Percentiles rank a stretch among this genome's conserved stretches.
These are phyloP conservation scores for Pseudomyrmex flavicornis DNA, from an alignment of 1,140 invertebrate genomes.

Conservation along the genomic window DNA sequence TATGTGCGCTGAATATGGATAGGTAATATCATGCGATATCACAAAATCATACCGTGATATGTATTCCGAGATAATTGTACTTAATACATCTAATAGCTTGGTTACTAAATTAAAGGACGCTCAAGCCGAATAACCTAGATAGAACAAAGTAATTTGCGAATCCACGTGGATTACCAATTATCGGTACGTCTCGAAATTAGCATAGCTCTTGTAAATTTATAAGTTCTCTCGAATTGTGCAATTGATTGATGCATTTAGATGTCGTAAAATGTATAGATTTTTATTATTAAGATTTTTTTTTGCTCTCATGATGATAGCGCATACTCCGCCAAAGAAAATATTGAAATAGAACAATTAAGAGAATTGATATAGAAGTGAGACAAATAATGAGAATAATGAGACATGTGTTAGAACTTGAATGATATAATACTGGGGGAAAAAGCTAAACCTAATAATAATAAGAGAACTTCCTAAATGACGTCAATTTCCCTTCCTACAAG, in stretches of 20 bases:
- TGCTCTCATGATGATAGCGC: background rate
- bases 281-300: background rate
- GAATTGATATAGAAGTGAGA: background rate
- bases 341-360: background rate
- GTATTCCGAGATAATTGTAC: conserved; percentile 34
- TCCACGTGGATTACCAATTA: conserved; percentile 53
- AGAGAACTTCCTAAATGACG: conserved; percentile 58
- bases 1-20: conserved; percentile 5
- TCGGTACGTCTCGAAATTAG: conserved; percentile 16
- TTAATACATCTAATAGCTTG: conserved; percentile 51
- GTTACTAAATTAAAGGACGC: conserved; percentile 66
- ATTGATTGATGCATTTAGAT: conserved; percentile 21
- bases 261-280: background rate
- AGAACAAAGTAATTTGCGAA: conserved; percentile 71
- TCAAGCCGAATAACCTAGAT: conserved; percentile 59
- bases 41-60: background rate
- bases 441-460: conserved; percentile 63
- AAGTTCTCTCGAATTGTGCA: background rate
- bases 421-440: no score
- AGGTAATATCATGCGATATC: background rate
- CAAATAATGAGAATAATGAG: background rate
- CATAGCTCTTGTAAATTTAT: conserved; percentile 30
- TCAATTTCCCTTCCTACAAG: conserved; percentile 38
- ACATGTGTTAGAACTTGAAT: conserved; percentile 55
- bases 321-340: background rate